Percentiles rank a stretch among this genome's conserved stretches.
phyloP scores from a whole-genome alignment of 2,797 vertebrate genomes.

The Gymnoscopelus braueri region DNA sequence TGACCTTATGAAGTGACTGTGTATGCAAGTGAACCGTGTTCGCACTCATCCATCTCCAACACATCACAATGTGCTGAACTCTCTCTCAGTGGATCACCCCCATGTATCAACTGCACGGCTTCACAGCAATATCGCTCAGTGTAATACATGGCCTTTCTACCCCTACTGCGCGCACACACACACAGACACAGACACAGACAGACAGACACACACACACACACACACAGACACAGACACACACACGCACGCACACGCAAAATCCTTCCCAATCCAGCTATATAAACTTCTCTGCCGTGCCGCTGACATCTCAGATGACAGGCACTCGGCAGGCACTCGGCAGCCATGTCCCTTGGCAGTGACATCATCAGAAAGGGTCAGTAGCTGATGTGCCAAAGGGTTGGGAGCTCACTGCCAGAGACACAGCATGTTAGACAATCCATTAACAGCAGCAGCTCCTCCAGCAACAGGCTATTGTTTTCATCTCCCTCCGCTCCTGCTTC shows the following conservation, averaged over 20 bases:
- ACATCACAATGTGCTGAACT: no score
- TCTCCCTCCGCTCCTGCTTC: background rate
- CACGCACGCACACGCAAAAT: background rate
- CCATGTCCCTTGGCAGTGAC: slow-evolving; percentile 9
- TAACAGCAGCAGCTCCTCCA: slow-evolving; percentile 17
- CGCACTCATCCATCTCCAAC: no score
- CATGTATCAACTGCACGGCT: no score
- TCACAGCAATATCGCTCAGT: no score
- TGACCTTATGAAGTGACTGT: no score
- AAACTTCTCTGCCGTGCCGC: background rate
- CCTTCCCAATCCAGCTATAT: background rate
- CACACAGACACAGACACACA: no score
- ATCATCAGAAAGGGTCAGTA: slow-evolving; percentile 5
- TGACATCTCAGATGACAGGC: background rate
- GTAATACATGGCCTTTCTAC: no score
- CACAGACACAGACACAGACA: no score
- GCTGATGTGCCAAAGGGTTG: background rate
- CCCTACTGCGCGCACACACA: no score
- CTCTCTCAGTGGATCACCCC: no score
- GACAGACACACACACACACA: no score
- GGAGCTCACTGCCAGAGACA: slow-evolving; percentile 8
- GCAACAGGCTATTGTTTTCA: slow-evolving; percentile 12
- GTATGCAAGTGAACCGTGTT: no score
- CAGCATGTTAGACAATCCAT: slow-evolving; percentile 4
- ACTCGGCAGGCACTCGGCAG: background rate